Conservation (phyloP, 1,140 invertebrate species). For the Solenopsis fugax region DNA sequence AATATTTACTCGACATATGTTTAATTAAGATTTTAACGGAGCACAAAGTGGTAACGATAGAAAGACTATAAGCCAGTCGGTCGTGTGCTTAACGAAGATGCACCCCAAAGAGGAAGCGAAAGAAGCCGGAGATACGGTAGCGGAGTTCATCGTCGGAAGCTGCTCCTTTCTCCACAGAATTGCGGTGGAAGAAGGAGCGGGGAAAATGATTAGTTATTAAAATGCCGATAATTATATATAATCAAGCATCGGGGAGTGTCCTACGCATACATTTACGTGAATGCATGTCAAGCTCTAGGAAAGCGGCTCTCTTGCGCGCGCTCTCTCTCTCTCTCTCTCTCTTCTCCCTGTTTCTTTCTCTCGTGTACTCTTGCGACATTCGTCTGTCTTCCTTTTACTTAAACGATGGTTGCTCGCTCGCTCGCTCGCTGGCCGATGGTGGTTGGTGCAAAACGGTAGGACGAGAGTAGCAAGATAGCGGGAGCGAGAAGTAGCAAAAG, state of each 20-base stretch:
- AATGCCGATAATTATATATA: constrained; percentile 87
- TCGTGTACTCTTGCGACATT: neutral
- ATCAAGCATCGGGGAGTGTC: constrained; percentile 86
- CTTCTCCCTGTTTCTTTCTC: constrained; percentile 1
- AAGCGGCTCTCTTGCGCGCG: constrained; percentile 51
- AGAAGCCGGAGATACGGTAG: constrained; percentile 83
- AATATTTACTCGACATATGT: constrained; percentile 28
- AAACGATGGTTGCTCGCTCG: constrained; percentile 66
- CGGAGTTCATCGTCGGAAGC: constrained; percentile 82
- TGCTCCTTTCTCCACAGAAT: constrained; percentile 83
- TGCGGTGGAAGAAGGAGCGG: constrained; percentile 79
- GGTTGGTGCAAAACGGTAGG: constrained; percentile 79
- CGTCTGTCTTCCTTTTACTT: constrained; percentile 42
- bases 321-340: neutral
- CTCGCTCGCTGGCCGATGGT: constrained; percentile 77
- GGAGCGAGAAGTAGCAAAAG: constrained; percentile 38
- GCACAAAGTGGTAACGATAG: constrained; percentile 9
- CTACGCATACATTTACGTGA: constrained; percentile 81
- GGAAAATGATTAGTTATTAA: constrained; percentile 87
- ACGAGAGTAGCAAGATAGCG: constrained; percentile 59
- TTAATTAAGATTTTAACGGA: constrained; percentile 54
- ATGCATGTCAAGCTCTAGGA: constrained; percentile 75
- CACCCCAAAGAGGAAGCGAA: constrained; percentile 48
- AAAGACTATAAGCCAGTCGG: neutral
- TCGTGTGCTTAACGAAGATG: constrained; percentile 32